Evolutionary conservation across 2,888 invertebrate genomes (phyloP).

Genomic region (Rhogogaster chlorosoma): DNA sequence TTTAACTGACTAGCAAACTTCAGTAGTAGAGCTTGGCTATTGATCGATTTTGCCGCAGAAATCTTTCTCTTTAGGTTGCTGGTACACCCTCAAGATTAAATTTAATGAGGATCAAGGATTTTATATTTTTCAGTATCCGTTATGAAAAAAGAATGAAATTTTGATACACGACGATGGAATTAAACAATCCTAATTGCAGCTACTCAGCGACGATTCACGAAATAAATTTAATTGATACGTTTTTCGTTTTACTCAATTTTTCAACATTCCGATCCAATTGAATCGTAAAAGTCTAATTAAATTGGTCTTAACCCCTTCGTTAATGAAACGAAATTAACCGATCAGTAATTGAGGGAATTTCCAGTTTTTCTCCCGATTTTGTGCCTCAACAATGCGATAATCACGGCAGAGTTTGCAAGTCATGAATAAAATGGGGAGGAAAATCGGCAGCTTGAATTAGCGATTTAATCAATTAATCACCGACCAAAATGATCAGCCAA

Average conservation of each 20-base stretch:
- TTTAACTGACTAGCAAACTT: neutral
- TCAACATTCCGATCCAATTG: neutral
- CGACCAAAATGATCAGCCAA: neutral
- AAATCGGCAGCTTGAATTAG: neutral
- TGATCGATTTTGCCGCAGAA: neutral
- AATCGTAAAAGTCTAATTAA: neutral
- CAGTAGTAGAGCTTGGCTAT: neutral
- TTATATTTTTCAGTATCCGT: neutral
- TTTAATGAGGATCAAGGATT: neutral
- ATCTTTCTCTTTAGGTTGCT: too few species aligned
- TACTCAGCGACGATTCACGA: neutral
- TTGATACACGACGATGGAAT: neutral
- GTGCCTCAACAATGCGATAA: conserved; percentile 15
- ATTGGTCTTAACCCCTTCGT: neutral
- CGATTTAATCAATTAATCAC: neutral
- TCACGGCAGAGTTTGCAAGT: neutral
- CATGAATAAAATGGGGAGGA: neutral
- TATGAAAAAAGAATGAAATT: neutral
- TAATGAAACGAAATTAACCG: conserved; percentile 13
- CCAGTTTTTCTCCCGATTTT: neutral
- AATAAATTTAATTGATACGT: neutral
- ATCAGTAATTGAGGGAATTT: conserved; percentile 7
- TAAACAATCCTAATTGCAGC: neutral
- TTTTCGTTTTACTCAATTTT: neutral
- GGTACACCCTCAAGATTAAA: too few species aligned